These are phyloP conservation scores for Spondyliosoma cantharus DNA, from an alignment of 2,797 vertebrate genomes.

Conservation along the genomic window DNA sequence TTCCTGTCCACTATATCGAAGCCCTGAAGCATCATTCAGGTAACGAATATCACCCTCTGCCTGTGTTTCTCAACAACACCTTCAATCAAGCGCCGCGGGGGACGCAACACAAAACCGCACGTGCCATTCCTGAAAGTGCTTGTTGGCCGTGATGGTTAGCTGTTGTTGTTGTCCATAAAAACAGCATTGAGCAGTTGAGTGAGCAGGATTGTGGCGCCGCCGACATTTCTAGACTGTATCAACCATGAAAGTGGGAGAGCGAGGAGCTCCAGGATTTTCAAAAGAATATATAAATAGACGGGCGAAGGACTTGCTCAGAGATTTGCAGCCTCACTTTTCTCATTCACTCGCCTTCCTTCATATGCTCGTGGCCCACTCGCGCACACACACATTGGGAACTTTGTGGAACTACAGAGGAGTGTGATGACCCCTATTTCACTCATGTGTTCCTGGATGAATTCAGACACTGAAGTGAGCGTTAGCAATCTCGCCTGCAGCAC, in stretches of 20 bases:
- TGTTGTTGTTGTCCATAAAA: conserved; percentile 44
- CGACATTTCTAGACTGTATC: conserved; percentile 28
- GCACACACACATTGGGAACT: conserved; percentile 12
- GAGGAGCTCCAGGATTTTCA: conserved; percentile 49
- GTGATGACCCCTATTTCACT: conserved; percentile 62
- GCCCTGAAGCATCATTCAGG: conserved; percentile 56
- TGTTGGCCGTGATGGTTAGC: conserved; percentile 37
- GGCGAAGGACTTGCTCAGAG: conserved; percentile 48
- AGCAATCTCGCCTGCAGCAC: conserved; percentile 53
- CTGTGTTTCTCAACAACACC: conserved; percentile 45
- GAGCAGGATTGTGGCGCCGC: conserved; percentile 19
- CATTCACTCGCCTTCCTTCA: conserved; percentile 38
- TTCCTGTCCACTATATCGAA: conserved; percentile 48
- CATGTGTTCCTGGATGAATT: conserved; percentile 57
- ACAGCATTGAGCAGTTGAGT: conserved; percentile 20
- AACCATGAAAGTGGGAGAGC: conserved; percentile 42
- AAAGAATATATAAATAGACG: conserved; percentile 65
- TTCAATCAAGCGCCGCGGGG: conserved; percentile 43
- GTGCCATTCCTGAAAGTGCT: conserved; percentile 34
- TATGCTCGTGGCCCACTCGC: conserved; percentile 6
- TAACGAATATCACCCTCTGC: conserved; percentile 56
- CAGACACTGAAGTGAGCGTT: conserved; percentile 36
- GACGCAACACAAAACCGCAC: conserved; percentile 7
- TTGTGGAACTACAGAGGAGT: conserved; percentile 34
- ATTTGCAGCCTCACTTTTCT: conserved; percentile 51